Conservation (phyloP, 1,140 invertebrate species). For the Listronotus oregonensis region DNA sequence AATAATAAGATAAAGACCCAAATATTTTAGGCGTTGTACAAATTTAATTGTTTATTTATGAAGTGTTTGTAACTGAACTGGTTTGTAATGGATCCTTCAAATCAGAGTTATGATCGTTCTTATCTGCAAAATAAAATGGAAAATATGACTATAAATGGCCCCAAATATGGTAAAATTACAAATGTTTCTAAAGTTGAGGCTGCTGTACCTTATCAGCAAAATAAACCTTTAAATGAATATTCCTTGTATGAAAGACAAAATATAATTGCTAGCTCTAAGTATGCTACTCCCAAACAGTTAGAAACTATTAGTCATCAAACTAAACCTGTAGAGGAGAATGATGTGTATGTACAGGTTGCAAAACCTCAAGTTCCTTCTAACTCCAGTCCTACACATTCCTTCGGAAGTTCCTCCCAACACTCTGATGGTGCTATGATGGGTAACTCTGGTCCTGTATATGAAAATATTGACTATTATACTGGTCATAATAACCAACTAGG, state of each 20-base stretch:
- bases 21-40: too few species aligned
- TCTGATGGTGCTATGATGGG: constrained; percentile 61
- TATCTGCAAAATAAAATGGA: constrained; percentile 46
- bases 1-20: too few species aligned
- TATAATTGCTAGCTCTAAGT: constrained; percentile 75
- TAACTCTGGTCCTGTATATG: constrained; percentile 71
- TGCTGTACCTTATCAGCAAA: constrained; percentile 43
- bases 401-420: constrained; percentile 66
- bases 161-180: constrained; percentile 46
- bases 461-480: constrained; percentile 80
- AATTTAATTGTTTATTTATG: too few species aligned
- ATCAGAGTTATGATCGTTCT: constrained; percentile 34
- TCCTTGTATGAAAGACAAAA: constrained; percentile 68
- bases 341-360: constrained; percentile 55
- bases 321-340: constrained; percentile 47
- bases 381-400: constrained; percentile 59
- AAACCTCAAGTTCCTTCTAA: constrained; percentile 58
- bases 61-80: too few species aligned
- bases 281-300: constrained; percentile 74
- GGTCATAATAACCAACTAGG: constrained; percentile 61
- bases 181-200: constrained; percentile 39
- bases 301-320: constrained; percentile 56
- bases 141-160: constrained; percentile 44
- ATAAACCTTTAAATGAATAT: constrained; percentile 60
- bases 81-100: constrained; percentile 10